Evolutionary conservation across 2,888 invertebrate species (phyloP), one percentile per base, ranked within the genome.

Genomic region (Biston stratarius): DNA sequence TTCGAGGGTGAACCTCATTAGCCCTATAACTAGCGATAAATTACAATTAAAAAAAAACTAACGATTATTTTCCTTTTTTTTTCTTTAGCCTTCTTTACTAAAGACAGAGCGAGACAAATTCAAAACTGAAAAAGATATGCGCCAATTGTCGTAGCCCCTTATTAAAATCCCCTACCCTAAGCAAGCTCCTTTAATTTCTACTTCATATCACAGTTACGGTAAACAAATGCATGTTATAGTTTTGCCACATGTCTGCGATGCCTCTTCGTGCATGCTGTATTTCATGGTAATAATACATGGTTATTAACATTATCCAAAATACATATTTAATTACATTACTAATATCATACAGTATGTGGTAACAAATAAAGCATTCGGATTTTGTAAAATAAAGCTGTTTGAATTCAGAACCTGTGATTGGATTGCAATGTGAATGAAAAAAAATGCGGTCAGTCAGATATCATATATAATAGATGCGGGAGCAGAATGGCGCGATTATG

Each of bases 201-300:
- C 76, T 80, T 80, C 77, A 85, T 92, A 93, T 93, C 92, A 93
- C 92, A 92, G 92, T 87, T 82, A 82, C 82, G 81, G 86, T 90
- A 90, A 89, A 90, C 82, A 91, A 93, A 92, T 91, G 91, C 91
- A 88, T 78, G 74, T 70, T 75, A 76, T 70, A 57, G 61, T 79
- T 78, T 73, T 77, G 75, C 70, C 72, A 75, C 66, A 67, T 63
- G 59, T 71, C 68, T 73, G 66, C 72, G 72, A 62, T 65, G 56
- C 52, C 56, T 57, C 42, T 52, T 57, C 51, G 47, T 61, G 58
- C 48, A 61, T 53, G 38, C 15, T 64, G 65, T 65, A 24, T 42
- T 59, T 59, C 52, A 59, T 48, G 24, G 34, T 64, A 53, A 40
- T 44, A 63, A 61, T 47, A 53, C 36, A 61, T 52, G 34, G 53